Evolutionary conservation across 2,797 vertebrate species (phyloP).

Genomic region (Pitangus sulphuratus): DNA sequence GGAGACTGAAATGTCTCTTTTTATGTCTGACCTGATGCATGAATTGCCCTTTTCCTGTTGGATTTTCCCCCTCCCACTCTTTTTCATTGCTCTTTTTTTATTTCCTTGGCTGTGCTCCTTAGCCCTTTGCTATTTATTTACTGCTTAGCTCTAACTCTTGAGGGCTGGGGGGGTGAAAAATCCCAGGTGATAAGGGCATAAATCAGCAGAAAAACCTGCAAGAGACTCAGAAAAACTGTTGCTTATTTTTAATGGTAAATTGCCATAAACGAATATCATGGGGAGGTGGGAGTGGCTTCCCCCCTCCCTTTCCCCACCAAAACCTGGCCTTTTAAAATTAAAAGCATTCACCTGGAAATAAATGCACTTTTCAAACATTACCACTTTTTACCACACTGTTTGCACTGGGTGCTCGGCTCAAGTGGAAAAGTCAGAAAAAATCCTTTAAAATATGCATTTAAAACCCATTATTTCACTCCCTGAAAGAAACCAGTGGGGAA

Average conservation of each 20-base stretch:
- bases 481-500: neutral
- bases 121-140: neutral
- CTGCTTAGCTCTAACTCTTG: neutral
- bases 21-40: rapidly evolving
- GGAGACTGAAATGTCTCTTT: neutral
- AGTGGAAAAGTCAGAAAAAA: neutral
- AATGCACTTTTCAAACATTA: neutral
- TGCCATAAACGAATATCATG: neutral
- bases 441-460: neutral
- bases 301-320: no score
- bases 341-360: neutral
- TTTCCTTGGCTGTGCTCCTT: neutral
- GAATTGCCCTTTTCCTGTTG: neutral
- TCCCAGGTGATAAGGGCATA: neutral
- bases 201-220: neutral
- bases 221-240: neutral
- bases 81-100: neutral
- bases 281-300: neutral
- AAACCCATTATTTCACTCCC: neutral
- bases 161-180: neutral
- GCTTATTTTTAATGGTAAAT: neutral
- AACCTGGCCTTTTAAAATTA: neutral
- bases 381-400: neutral
- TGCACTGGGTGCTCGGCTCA: neutral
- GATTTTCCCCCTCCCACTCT: neutral